Base-by-base conservation (phyloP, 2,113 vertebrate species). In the Clarias macrocephalus region DNA sequence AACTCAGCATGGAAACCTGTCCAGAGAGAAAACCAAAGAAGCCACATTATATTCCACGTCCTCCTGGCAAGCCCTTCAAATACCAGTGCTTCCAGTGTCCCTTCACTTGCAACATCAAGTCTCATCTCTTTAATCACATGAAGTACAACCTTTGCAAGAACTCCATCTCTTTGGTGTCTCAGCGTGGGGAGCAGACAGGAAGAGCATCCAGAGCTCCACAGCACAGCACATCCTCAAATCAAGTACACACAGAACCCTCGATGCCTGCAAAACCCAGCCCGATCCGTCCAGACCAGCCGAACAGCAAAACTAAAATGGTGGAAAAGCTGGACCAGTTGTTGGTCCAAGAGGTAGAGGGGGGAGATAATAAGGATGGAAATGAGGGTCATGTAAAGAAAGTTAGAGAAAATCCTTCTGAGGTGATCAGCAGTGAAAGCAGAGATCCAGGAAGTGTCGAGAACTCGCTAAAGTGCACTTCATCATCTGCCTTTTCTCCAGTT, bases 61-160 rank as follows among this genome's bases (percentile, higher is more conserved):
- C 98, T 7, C 97, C 97, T 0, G 98, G 98, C 86, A 99, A 99
- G 84, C 98, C 98, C 1, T 99, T 97, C 93, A 99, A 98, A 92
- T 99, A 99, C 92, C 99, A 99, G 92, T 99, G 98, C 86, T 99
- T 99, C 95, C 98, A 99, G 85, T 99, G 98, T 66, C 98, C 98
- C 13, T 99, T 99, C 84, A 99, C 98, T 28, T 99, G 98, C 95
- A 99, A 99, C 0, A 97, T 99, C 91, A 99, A 99, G 94, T 99
- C 98, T 2, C 98, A 99, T 68, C 97, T 99, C 79, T 99, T 99
- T 83, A 99, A 99, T 90, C 98, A 99, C 86, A 99, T 99, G 98
- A 99, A 99, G 92, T 99, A 99, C 0, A 97, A 99, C 56, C 95
- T 99, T 89, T 99, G 98, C 87, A 97, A 99, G 91, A 99, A 99